A percentile compares a stretch with the other conserved stretches of the same genome.
These are phyloP conservation scores for Protonemura montana DNA, from an alignment of 2,888 invertebrate genomes.

Conservation along the genomic window DNA sequence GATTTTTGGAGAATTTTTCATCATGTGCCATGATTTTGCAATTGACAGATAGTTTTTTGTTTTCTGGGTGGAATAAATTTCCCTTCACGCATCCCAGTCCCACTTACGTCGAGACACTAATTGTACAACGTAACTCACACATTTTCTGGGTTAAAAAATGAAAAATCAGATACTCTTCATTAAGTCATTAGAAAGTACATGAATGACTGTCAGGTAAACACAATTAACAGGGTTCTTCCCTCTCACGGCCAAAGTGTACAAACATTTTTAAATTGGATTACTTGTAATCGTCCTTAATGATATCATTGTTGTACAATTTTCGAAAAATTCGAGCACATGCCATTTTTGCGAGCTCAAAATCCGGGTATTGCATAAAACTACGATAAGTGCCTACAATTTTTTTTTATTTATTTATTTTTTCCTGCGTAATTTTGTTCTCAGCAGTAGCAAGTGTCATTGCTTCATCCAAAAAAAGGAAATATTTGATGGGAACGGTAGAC, in stretches of 20 bases:
- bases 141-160: background rate
- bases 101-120: background rate
- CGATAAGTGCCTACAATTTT: background rate
- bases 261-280: background rate
- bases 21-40: too few species aligned
- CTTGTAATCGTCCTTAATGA: background rate
- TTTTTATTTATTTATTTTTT: background rate
- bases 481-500: background rate
- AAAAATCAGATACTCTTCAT: background rate
- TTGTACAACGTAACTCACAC: background rate
- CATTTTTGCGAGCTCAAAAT: background rate
- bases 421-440: background rate
- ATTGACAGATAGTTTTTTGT: background rate
- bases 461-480: background rate
- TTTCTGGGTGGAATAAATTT: background rate
- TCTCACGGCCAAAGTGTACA: background rate
- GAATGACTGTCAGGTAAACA: background rate
- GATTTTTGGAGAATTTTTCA: too few species aligned
- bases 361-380: background rate
- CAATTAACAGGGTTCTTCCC: background rate
- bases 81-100: background rate
- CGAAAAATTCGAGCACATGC: too few species aligned
- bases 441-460: background rate
- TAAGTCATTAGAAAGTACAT: background rate
- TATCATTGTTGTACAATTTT: background rate